phyloP scores from a whole-genome alignment of 2,797 vertebrate species.

The Enteromius radiatus region DNA sequence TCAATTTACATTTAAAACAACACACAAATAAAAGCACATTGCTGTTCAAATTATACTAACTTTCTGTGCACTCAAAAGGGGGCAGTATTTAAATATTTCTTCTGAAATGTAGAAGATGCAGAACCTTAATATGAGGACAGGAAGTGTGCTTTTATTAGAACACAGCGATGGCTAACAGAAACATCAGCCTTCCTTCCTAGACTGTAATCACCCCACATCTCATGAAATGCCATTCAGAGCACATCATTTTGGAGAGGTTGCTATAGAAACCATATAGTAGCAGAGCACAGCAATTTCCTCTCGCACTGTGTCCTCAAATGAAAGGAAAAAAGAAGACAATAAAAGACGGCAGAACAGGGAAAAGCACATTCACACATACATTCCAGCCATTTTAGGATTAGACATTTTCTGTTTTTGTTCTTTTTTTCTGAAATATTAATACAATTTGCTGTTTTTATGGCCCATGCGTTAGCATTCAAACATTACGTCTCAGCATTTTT shows the following conservation, averaged over 20 bases:
- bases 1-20: background rate
- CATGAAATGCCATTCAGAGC: conserved; percentile 77
- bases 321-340: conserved; percentile 13
- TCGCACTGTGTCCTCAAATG: conserved; percentile 58
- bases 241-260: conserved; percentile 78
- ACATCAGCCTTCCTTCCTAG: conserved; percentile 75
- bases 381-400: background rate
- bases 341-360: background rate
- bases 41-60: background rate
- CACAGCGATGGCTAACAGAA: conserved; percentile 73
- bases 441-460: background rate
- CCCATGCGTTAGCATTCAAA: background rate
- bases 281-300: conserved; percentile 78
- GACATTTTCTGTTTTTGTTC: background rate
- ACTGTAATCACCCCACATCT: conserved; percentile 80
- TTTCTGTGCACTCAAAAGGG: conserved; percentile 49
- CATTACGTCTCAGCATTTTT: background rate
- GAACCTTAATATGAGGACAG: conserved; percentile 50
- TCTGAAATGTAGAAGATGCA: conserved; percentile 30
- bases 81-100: conserved; percentile 52
- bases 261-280: conserved; percentile 83
- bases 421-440: too few relatives aligned
- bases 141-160: conserved; percentile 72
- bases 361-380: background rate
- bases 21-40: too few relatives aligned